phyloP scores from a whole-genome alignment of 2,113 vertebrate species.

The Eidolon helvum region DNA sequence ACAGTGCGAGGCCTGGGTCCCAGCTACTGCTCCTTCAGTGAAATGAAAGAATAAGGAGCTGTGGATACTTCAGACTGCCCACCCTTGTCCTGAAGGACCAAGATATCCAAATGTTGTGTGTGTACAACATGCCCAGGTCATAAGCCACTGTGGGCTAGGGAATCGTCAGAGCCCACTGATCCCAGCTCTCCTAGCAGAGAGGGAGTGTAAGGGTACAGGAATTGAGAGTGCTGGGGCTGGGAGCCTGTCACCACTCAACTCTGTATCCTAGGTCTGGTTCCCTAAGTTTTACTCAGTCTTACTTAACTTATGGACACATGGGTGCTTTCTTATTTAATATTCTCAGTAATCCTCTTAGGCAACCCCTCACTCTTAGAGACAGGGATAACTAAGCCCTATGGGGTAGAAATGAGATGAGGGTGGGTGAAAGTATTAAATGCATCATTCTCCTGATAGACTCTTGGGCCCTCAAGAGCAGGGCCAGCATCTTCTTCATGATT shows the following conservation, averaged over 20 bases:
- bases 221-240: not conserved
- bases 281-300: not conserved
- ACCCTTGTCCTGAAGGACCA: not conserved
- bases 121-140: not conserved
- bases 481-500: not conserved
- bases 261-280: not conserved
- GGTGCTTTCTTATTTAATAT: not conserved
- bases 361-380: not conserved
- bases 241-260: not conserved
- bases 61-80: not conserved
- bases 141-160: not conserved
- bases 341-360: not conserved
- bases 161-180: not conserved
- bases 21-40: slow-evolving; percentile 84
- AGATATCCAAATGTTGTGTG: not conserved
- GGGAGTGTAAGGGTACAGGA: not conserved
- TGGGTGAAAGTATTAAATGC: not conserved
- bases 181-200: not conserved
- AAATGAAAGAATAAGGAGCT: slow-evolving; percentile 73
- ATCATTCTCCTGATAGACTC: not conserved
- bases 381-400: not conserved
- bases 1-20: slow-evolving; percentile 81
- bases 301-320: not conserved
- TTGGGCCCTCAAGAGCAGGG: not conserved
- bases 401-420: not conserved